These are phyloP conservation scores for Aphis gossypii DNA, from an alignment of 1,140 invertebrate genomes.

Conservation along the genomic window DNA sequence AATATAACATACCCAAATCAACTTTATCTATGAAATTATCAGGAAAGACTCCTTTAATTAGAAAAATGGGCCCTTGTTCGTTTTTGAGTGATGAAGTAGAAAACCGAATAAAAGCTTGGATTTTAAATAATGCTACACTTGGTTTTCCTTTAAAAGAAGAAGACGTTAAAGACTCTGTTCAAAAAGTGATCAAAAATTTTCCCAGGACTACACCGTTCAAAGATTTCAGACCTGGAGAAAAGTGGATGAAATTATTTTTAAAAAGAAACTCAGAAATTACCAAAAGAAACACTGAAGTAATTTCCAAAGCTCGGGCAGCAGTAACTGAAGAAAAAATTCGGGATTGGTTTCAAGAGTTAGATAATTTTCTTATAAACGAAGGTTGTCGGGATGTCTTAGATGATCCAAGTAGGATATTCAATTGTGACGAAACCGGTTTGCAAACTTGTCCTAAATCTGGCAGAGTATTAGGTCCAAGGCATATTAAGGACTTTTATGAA, in stretches of 20 bases:
- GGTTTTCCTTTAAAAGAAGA: background rate
- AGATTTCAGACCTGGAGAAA: background rate
- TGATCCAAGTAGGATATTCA: background rate
- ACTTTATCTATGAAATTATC: background rate
- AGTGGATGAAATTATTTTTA: constrained; percentile 19
- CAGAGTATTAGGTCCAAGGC: background rate
- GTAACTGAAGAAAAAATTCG: background rate
- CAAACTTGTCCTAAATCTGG: background rate
- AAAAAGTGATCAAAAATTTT: background rate
- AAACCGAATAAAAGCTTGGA: background rate
- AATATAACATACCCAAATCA: background rate
- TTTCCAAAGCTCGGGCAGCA: background rate
- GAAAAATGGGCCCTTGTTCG: background rate
- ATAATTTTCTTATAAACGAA: background rate
- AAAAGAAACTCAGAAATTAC: constrained; percentile 13
- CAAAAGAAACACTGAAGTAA: background rate
- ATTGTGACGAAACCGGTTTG: background rate
- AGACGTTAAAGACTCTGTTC: background rate
- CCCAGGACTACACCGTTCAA: background rate
- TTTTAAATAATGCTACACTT: background rate
- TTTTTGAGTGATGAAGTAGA: background rate
- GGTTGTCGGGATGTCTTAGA: background rate
- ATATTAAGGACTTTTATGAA: background rate
- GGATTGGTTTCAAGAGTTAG: background rate
- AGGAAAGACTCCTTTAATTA: background rate